Conservation (phyloP, 2,888 invertebrate genomes). For the Pristionchus mayeri region DNA sequence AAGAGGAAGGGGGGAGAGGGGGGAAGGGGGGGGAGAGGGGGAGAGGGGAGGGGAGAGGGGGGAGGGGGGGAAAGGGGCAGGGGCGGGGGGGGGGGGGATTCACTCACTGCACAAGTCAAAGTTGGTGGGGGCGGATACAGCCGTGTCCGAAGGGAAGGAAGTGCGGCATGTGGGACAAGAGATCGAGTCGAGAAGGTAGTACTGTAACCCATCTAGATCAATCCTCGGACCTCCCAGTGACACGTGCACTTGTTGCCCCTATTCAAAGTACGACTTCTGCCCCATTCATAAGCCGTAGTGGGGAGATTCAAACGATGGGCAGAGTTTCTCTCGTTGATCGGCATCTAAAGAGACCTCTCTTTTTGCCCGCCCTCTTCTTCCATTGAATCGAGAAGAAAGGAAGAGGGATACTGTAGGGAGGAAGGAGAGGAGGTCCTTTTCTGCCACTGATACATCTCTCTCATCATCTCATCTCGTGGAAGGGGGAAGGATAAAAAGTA, state of each 20-base stretch:
- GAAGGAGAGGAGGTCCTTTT: neutral
- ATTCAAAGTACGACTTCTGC: neutral
- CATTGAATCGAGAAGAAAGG: neutral
- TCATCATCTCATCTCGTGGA: too few species aligned
- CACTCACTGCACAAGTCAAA: constrained; percentile 73
- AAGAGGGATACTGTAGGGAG: neutral
- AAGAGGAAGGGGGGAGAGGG: neutral
- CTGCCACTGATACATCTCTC: too few species aligned
- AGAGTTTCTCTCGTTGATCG: neutral
- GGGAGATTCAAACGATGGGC: neutral
- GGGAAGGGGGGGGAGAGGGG: neutral
- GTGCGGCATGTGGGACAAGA: constrained; percentile 71
- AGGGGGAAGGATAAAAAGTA: neutral
- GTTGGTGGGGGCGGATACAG: constrained; percentile 70
- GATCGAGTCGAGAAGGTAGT: constrained; percentile 69
- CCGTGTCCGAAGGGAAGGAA: constrained; percentile 60
- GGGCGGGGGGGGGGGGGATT: too few species aligned
- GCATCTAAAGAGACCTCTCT: constrained; percentile 18
- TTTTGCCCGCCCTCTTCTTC: constrained; percentile 13
- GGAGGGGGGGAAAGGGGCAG: neutral
- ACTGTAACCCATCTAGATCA: constrained; percentile 61
- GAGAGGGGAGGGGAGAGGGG: neutral
- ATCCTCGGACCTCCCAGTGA: neutral
- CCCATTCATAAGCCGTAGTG: neutral
- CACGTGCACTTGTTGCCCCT: neutral